phyloP scores from a whole-genome alignment of 1,140 invertebrate species.

The Tetraneura akinire region DNA sequence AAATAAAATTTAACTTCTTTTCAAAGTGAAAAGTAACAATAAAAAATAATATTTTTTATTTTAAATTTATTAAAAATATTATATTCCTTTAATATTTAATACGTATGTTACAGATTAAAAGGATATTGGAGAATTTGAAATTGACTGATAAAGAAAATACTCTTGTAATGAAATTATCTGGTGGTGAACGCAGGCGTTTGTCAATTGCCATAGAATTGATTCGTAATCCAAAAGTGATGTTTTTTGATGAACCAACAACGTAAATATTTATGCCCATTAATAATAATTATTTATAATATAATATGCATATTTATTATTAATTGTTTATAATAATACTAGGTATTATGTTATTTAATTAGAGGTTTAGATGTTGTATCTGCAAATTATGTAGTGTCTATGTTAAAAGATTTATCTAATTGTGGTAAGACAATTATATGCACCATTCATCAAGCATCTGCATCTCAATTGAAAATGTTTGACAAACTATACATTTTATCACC shows the following conservation, averaged over 20 bases:
- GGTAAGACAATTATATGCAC: constrained; percentile 70
- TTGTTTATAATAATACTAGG: not conserved
- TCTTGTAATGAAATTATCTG: constrained; percentile 73
- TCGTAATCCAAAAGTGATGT: constrained; percentile 87
- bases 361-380: constrained; percentile 67
- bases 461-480: constrained; percentile 70
- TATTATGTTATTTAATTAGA: constrained; percentile 57
- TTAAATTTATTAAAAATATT: not conserved
- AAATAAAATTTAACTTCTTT: constrained; percentile 62
- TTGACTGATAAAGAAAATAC: constrained; percentile 62
- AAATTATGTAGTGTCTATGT: constrained; percentile 63
- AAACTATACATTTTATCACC: constrained; percentile 66
- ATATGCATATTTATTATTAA: not conserved
- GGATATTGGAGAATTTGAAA: constrained; percentile 51
- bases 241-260: constrained; percentile 93
- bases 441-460: constrained; percentile 70
- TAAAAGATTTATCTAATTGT: constrained; percentile 63
- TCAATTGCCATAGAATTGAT: constrained; percentile 84
- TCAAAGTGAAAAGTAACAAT: constrained; percentile 16
- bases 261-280: constrained; percentile 58
- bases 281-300: no score
- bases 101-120: constrained; percentile 50
- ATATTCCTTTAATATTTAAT: not conserved
- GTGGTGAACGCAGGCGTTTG: constrained; percentile 84
- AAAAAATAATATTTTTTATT: constrained; percentile 46